Evolutionary conservation across 2,888 invertebrate species (phyloP), one percentile per base, ranked within the genome.

Genomic region (Yponomeuta sedellus): DNA sequence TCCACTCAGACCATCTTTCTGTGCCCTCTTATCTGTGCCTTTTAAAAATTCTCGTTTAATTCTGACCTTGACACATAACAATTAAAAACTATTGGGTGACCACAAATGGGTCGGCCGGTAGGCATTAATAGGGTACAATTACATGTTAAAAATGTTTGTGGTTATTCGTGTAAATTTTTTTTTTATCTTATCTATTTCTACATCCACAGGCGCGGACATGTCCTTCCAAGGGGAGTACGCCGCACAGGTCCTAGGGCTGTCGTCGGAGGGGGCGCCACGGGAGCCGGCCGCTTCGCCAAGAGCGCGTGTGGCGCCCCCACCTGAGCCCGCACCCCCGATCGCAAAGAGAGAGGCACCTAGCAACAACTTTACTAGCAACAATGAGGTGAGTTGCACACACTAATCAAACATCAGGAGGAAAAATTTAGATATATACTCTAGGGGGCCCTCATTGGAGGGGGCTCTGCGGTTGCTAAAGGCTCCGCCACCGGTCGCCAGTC

Each of bases 211-310:
- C 3, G 97, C 97, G 0, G 97, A 97, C 83, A 96, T 97, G 94
- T 94, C 95, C 65, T 93, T 97, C 72, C 97, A 97, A 82, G 97
- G 97, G 65, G 98, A 98, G 86, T 98, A 97, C 88, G 97, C 97
- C 65, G 96, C 97, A 28, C 97, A 97, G 80, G 94, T 97, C 74
- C 92, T 97, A 67, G 96, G 96, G 0, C 86, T 96, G 65, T 93
- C 94, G 71, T 93, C 94, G 67, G 95, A 95, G 69, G 70, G 68
- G 66, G 68, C 67, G 72, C 57, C 69, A 72, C 12, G 76, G 70
- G 70, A 71, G 78, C 66, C 75, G 80, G 63, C 70, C 69, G 66
- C 66, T 78, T 75, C 61, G 73, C 72, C 82, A 66, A 79, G 83
- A 67, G 74, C 80, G 68, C 79, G 83, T 67, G 74, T 79, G 68